A percentile compares a stretch with the other conserved stretches of the same genome.
These are phyloP conservation scores for Anoura caudifer DNA, from an alignment of 2,113 vertebrate species.

Conservation along the genomic window DNA sequence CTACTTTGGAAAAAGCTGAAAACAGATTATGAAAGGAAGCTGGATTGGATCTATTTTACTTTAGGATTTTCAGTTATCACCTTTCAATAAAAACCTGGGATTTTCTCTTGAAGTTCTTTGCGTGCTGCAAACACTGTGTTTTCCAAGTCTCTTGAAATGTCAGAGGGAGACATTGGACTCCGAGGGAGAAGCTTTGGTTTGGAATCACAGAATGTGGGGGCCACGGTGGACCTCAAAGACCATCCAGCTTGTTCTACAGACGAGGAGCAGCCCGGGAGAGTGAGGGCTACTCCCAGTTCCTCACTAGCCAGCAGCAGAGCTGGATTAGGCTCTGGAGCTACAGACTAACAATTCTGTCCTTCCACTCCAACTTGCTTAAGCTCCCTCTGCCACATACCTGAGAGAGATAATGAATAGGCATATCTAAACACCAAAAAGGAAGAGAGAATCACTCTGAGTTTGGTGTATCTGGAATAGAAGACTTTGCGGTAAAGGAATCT, in stretches of 20 bases:
- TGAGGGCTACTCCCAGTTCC: background rate
- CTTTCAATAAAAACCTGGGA: background rate
- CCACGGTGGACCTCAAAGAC: background rate
- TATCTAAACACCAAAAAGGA: background rate
- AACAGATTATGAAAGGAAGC: background rate
- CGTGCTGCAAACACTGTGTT: background rate
- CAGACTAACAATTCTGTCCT: background rate
- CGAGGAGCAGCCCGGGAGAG: background rate
- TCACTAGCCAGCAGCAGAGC: background rate
- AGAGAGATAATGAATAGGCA: background rate
- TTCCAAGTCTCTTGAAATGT: background rate
- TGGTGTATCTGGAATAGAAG: background rate
- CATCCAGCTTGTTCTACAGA: background rate
- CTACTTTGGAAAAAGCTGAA: background rate
- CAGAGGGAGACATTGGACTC: background rate
- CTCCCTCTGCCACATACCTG: background rate
- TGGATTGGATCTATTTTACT: background rate
- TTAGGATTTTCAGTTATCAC: background rate
- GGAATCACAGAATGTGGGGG: background rate
- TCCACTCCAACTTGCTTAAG: background rate
- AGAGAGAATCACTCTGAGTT: background rate
- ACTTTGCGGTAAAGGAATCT: background rate
- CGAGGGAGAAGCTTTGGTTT: background rate
- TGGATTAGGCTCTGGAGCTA: background rate
- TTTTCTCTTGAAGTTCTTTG: background rate